Percentiles rank a stretch among this genome's conserved stretches.
Evolutionary conservation across 2,797 vertebrate genomes (phyloP).

Genomic region (Semaprochilodus insignis): DNA sequence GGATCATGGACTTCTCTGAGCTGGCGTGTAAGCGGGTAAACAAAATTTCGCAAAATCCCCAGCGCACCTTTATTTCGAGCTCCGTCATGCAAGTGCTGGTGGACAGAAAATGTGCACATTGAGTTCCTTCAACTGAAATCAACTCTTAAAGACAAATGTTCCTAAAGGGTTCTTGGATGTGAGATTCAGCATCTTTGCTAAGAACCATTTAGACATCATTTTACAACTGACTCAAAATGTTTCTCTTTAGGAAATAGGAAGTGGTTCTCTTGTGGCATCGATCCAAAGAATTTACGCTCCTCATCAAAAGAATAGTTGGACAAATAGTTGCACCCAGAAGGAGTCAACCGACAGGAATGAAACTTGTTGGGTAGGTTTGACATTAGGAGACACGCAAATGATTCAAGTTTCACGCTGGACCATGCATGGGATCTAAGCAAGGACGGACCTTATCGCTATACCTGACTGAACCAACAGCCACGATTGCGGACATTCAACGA

Average conservation of each 20-base stretch:
- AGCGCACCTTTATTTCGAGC: background rate
- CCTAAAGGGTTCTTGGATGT: background rate
- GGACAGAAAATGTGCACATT: background rate
- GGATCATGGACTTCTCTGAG: slow-evolving; percentile 1
- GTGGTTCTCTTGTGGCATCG: background rate
- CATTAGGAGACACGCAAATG: too few relatives aligned
- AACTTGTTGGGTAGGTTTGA: too few relatives aligned
- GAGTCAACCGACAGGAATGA: too few relatives aligned
- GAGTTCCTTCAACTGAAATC: background rate
- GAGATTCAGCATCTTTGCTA: background rate
- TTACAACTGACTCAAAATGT: background rate
- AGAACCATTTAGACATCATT: background rate
- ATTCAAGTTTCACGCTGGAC: too few relatives aligned
- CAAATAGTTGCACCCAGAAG: too few relatives aligned
- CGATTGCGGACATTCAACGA: too few relatives aligned
- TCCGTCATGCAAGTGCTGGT: background rate
- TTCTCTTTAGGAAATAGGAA: background rate
- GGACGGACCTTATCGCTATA: too few relatives aligned
- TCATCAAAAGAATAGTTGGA: too few relatives aligned
- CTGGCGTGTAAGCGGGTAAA: slow-evolving; percentile 3
- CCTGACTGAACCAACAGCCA: too few relatives aligned
- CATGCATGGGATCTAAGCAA: too few relatives aligned
- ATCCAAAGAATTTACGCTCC: background rate
- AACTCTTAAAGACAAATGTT: background rate
- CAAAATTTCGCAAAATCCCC: background rate